Percentiles rank a stretch among this genome's conserved stretches.
phyloP scores from a whole-genome alignment of 2,797 vertebrate genomes.

The Pipistrellus kuhlii region DNA sequence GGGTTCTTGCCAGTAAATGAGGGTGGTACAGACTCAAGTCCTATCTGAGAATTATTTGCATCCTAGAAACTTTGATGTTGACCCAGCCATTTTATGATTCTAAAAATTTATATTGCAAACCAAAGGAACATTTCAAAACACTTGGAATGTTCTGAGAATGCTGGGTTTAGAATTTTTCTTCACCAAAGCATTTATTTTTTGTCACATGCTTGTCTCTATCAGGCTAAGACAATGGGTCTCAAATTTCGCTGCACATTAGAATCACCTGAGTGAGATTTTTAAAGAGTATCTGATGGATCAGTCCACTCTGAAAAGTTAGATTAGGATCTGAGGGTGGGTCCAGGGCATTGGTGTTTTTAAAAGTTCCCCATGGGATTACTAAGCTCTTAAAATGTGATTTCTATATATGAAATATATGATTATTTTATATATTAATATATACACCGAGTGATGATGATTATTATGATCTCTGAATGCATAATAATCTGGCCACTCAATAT shows the following conservation, averaged over 20 bases:
- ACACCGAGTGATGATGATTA: too few relatives aligned
- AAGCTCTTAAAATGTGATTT: conserved; percentile 39
- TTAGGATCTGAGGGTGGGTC: neutral
- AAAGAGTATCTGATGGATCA: neutral
- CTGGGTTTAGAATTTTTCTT: neutral
- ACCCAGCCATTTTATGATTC: conserved; percentile 23
- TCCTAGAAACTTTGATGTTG: conserved; percentile 27
- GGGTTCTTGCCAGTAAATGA: neutral
- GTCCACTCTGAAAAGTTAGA: neutral
- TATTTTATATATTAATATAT: neutral
- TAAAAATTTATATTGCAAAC: conserved; percentile 36
- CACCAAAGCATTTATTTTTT: conserved; percentile 28
- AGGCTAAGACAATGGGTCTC: neutral
- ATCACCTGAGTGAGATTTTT: neutral
- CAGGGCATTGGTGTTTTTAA: neutral
- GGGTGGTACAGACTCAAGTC: neutral
- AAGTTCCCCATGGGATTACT: conserved; percentile 16
- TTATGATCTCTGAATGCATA: too few relatives aligned
- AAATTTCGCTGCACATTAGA: neutral
- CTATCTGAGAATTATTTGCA: neutral
- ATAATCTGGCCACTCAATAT: too few relatives aligned
- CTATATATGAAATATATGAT: neutral
- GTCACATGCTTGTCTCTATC: neutral
- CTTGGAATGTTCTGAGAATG: conserved; percentile 3
- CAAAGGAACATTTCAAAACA: neutral